Percentiles rank a stretch among this genome's conserved stretches.
phyloP scores from a whole-genome alignment of 2,888 invertebrate genomes.

The Didymodactylos carnosus region DNA sequence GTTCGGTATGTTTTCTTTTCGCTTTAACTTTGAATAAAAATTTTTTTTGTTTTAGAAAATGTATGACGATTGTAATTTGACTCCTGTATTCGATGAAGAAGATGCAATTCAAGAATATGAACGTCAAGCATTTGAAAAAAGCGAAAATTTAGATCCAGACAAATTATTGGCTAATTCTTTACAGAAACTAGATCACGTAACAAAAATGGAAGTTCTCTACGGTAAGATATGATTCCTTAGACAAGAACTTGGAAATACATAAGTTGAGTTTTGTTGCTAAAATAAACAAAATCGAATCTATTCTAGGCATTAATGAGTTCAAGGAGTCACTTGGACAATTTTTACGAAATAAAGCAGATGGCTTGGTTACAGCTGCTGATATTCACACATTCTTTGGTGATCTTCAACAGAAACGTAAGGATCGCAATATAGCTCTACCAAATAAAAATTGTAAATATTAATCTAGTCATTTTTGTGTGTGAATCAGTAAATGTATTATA shows the following conservation, averaged over 20 bases:
- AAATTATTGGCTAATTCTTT: not conserved
- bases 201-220: not conserved
- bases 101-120: conserved; percentile 11
- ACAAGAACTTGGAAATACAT: too few relatives aligned
- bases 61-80: conserved; percentile 1
- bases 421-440: not conserved
- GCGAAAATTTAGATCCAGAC: not conserved
- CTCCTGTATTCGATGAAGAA: not conserved
- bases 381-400: not conserved
- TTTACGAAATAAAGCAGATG: not conserved
- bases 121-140: not conserved
- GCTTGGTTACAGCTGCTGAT: not conserved
- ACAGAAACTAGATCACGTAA: not conserved
- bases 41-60: not conserved
- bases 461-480: too few relatives aligned
- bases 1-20: not conserved
- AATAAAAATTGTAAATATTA: not conserved
- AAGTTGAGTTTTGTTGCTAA: too few relatives aligned
- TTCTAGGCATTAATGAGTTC: not conserved
- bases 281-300: too few relatives aligned
- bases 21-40: not conserved
- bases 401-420: not conserved
- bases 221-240: too few relatives aligned
- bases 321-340: not conserved
- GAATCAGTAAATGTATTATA: too few relatives aligned